Percentiles rank a stretch among this genome's conserved stretches.
Evolutionary conservation across 2,888 invertebrate species (phyloP).

Genomic region (Cheilosia urbana): DNA sequence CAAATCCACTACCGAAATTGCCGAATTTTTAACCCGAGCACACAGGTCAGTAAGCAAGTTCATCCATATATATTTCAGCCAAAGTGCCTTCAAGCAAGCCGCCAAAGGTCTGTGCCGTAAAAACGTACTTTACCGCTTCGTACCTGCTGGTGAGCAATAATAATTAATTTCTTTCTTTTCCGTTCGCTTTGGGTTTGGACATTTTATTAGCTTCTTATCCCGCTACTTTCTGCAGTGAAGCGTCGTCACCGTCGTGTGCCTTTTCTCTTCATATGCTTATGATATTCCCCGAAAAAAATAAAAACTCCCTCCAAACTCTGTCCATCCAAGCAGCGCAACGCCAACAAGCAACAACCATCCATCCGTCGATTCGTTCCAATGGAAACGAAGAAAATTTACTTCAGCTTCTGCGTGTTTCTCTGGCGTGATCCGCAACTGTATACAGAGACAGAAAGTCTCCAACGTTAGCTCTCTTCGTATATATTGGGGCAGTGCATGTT

Average conservation of each 20-base stretch:
- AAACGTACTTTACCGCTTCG: conserved; percentile 16
- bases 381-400: conserved; percentile 42
- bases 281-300: conserved; percentile 30
- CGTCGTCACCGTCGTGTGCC: conserved; percentile 47
- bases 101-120: conserved; percentile 56
- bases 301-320: conserved; percentile 13
- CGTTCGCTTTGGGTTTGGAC: conserved; percentile 10
- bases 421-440: conserved; percentile 62
- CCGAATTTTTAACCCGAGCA: conserved; percentile 18
- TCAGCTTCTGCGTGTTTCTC: conserved; percentile 7
- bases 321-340: conserved; percentile 14
- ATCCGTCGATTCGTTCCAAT: conserved; percentile 59
- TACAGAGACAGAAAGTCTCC: conserved; percentile 19
- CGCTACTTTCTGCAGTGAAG: conserved; percentile 63
- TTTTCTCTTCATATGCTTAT: conserved; percentile 61
- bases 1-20: conserved; percentile 20
- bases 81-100: conserved; percentile 46
- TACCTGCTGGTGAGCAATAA: conserved; percentile 15
- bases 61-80: conserved; percentile 10
- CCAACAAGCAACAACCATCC: conserved; percentile 31
- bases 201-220: conserved; percentile 42
- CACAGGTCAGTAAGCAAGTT: conserved; percentile 35
- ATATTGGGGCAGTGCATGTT: conserved; percentile 82
- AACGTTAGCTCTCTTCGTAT: conserved; percentile 77
- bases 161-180: conserved; percentile 36